Percentiles rank a stretch among this genome's conserved stretches.
phyloP scores from a whole-genome alignment of 2,113 vertebrate genomes.

The Rhea americana region DNA sequence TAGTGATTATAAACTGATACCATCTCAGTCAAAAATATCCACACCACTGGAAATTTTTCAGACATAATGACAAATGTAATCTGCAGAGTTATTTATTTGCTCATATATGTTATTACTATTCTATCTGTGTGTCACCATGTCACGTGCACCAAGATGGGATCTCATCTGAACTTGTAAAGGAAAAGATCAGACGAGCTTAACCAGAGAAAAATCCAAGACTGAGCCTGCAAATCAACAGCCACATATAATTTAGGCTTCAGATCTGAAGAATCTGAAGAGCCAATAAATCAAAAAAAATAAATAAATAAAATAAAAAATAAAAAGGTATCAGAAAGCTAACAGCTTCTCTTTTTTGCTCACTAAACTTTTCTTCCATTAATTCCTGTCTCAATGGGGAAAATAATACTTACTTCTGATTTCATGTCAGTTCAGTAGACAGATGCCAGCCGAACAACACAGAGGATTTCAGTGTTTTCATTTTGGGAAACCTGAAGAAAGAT shows the following conservation, averaged over 20 bases:
- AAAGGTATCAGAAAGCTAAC: neutral
- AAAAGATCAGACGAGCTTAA: neutral
- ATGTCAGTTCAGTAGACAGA: neutral
- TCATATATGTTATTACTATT: neutral
- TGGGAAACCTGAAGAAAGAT: conserved; percentile 5
- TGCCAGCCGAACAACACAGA: neutral
- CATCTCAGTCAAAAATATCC: neutral
- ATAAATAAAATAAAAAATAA: neutral
- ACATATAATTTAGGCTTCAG: neutral
- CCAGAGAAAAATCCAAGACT: neutral
- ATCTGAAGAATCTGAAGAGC: no score
- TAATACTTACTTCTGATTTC: neutral
- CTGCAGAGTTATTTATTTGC: neutral
- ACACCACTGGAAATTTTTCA: neutral
- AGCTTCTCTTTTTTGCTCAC: neutral
- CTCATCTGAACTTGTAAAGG: neutral
- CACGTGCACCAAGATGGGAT: neutral
- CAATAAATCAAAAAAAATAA: neutral
- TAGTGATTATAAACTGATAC: neutral
- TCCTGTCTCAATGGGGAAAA: neutral
- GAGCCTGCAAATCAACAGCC: neutral
- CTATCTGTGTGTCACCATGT: neutral
- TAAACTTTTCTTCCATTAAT: conserved; percentile 1
- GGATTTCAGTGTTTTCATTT: conserved; percentile 23
- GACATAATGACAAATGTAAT: neutral